Evolutionary conservation across 2,797 vertebrate genomes (phyloP).

Genomic region (Capromys pilorides): DNA sequence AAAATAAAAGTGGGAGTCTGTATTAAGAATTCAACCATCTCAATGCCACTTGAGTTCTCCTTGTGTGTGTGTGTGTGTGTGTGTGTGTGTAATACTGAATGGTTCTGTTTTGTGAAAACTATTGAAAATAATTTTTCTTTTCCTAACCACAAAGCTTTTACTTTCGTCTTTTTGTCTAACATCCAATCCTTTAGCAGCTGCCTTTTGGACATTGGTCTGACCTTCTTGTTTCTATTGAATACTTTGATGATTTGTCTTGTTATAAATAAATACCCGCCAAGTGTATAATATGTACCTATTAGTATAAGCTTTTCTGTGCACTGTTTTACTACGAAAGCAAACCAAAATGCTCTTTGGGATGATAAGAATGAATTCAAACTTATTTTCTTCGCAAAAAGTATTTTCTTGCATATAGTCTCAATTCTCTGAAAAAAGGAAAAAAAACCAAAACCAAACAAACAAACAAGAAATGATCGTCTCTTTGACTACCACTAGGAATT

Average conservation of each 20-base stretch:
- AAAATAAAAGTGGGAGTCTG: neutral
- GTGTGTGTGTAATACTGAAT: neutral
- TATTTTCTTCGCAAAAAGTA: conserved; percentile 34
- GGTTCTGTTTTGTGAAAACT: neutral
- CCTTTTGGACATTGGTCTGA: neutral
- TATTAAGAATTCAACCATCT: neutral
- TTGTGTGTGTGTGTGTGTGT: neutral
- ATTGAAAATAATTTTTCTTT: neutral
- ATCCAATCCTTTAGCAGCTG: neutral
- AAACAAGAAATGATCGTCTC: too few relatives aligned
- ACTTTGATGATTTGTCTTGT: neutral
- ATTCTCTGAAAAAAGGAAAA: neutral
- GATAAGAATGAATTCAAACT: neutral
- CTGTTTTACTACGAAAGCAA: conserved; percentile 17
- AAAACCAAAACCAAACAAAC: too few relatives aligned
- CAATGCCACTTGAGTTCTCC: neutral
- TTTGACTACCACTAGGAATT: neutral
- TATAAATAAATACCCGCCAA: neutral
- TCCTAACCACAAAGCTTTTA: neutral
- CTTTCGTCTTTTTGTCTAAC: neutral
- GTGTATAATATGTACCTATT: neutral
- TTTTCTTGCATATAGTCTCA: neutral
- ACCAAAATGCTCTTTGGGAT: neutral
- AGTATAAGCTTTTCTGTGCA: neutral
- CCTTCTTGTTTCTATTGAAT: neutral